These are phyloP conservation scores for Ambastaia sidthimunki DNA, from an alignment of 2,797 vertebrate species.

Conservation along the genomic window DNA sequence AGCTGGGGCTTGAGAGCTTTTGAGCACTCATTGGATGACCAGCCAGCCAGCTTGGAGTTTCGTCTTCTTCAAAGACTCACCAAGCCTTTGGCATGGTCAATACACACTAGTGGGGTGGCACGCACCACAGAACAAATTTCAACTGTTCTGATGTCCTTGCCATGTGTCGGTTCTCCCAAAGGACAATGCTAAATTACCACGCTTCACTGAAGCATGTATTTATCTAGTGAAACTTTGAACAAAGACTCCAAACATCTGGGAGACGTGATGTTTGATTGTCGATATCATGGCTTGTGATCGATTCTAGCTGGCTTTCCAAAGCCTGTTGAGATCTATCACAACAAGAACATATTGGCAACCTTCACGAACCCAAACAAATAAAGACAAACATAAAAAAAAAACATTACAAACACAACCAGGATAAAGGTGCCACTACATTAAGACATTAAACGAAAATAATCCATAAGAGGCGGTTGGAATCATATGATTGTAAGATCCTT, in stretches of 20 bases:
- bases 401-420: neutral
- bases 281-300: neutral
- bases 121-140: conserved; percentile 19
- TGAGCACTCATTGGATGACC: conserved; percentile 8
- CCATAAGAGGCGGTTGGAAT: neutral
- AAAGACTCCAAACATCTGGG: neutral
- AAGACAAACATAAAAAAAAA: neutral
- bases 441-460: neutral
- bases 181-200: conserved; percentile 13
- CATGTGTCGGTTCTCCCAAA: conserved; percentile 15
- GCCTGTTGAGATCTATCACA: neutral
- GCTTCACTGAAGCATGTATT: conserved; percentile 11
- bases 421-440: neutral
- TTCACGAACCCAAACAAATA: neutral
- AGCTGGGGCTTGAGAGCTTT: conserved; percentile 26
- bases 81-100: conserved; percentile 20
- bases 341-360: neutral
- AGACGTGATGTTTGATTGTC: neutral
- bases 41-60: neutral
- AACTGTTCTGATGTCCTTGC: conserved; percentile 8
- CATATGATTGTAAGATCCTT: neutral
- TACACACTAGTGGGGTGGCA: conserved; percentile 22
- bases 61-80: neutral
- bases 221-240: conserved; percentile 5
- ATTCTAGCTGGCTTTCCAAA: neutral